Base-by-base conservation (phyloP, 2,797 vertebrate genomes). In the Darevskia mixta region DNA sequence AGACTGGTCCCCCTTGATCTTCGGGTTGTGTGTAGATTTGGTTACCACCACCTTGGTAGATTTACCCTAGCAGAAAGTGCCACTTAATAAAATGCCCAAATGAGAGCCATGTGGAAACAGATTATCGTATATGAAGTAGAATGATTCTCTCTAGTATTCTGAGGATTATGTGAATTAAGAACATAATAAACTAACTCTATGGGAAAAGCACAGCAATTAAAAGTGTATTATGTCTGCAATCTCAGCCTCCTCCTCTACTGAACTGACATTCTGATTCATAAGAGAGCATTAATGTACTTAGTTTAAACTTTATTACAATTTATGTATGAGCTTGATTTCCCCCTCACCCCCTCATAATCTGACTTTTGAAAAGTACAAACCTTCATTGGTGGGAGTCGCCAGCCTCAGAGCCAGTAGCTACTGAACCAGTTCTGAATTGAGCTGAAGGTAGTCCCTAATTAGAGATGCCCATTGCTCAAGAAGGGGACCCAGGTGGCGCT, bases 41-140 rank as follows among this genome's bases (percentile, higher is more conserved):
- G 73, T 72, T 72, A 86, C 73, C 27, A 77, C 5, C 27, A 23
- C 61, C 11, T 13, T 82, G 18, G n/a, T 73, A 75, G 71, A 45
- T 75, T 89, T 80, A 35, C 69, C 55, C 32, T 58, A 77, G 27
- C 45, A 82, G 82, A 86, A 38, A 78, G 89, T 87, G 66, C 29
- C 13, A 55, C n/a, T 73, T 79, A 88, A 87, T 64, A 58, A 75
- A 84, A 35, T 84, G 35, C 61, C 41, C 75, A 92, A 87, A 76
- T 72, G 82, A 55, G 80, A 90, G 66, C 20, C 67, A 35, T 38
- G 3, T 83, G 15, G 87, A 85, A 73, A 64, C 85, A 43, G 25
- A 38, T 89, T 76, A 80, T 87, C 72, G 67, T 91, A 17, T 92
- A 88, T 72, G 87, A 88, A 88, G 2, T 79, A 10, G 77, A 79